Conservation (phyloP, 2,888 invertebrate species). For the Cheilosia soror region DNA sequence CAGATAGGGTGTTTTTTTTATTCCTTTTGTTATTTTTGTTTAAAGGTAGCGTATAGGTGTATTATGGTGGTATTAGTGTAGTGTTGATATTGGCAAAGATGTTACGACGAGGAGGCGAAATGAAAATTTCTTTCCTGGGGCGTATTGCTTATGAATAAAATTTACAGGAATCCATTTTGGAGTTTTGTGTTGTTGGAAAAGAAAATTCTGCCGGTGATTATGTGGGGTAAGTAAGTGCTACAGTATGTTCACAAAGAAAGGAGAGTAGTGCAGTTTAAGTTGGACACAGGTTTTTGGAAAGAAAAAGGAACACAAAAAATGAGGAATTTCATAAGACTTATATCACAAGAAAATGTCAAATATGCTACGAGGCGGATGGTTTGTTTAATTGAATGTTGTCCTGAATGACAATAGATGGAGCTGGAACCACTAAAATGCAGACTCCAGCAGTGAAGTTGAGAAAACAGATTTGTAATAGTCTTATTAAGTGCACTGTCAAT, state of each 20-base stretch:
- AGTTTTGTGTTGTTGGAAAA: constrained; percentile 16
- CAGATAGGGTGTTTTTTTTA: constrained; percentile 2
- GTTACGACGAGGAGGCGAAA: not conserved
- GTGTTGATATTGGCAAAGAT: constrained; percentile 6
- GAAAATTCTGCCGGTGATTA: constrained; percentile 12
- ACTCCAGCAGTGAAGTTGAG: no score
- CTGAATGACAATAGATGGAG: no score
- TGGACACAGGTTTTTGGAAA: no score
- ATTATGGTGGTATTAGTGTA: constrained; percentile 1
- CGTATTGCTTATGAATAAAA: constrained; percentile 61
- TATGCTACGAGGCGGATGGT: no score
- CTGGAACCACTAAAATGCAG: no score
- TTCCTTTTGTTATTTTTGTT: constrained; percentile 4
- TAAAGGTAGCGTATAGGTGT: not conserved
- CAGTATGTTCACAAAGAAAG: constrained; percentile 20
- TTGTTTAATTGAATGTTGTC: no score
- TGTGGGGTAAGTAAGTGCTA: not conserved
- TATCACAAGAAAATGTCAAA: no score
- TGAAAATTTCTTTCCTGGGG: constrained; percentile 51
- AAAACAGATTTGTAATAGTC: no score
- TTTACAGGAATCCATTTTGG: constrained; percentile 36
- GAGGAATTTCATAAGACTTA: no score
- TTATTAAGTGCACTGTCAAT: no score
- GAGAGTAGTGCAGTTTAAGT: no score
- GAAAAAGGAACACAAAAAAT: no score